Percentiles rank a stretch among this genome's conserved stretches.
Evolutionary conservation across 2,797 vertebrate genomes (phyloP).

Genomic region (Emydoidea blandingii): DNA sequence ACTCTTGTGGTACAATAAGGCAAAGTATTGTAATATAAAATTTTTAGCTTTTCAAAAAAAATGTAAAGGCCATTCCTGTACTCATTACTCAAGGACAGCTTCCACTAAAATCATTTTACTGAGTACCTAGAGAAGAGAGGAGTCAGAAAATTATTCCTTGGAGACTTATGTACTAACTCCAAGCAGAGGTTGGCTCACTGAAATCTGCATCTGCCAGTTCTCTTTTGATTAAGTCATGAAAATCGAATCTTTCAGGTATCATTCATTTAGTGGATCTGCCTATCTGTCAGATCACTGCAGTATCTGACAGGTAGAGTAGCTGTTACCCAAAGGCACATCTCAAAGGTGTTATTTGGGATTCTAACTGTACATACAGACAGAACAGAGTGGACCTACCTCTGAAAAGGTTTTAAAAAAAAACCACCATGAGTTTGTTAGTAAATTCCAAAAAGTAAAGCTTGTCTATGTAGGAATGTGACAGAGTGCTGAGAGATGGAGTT

Average conservation of each 20-base stretch:
- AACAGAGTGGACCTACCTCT: background rate
- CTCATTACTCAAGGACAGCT: background rate
- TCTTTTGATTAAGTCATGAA: background rate
- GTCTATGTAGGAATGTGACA: background rate
- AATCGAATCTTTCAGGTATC: background rate
- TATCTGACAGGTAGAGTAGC: no score
- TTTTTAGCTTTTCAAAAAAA: background rate
- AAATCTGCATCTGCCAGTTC: background rate
- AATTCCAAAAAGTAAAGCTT: background rate
- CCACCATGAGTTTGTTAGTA: background rate
- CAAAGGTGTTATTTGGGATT: background rate
- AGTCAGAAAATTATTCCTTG: background rate
- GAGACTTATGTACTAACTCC: background rate
- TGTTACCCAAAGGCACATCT: background rate
- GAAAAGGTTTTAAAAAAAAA: background rate
- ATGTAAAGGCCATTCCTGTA: background rate
- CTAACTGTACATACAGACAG: background rate
- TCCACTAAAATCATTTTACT: background rate
- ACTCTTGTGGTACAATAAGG: background rate
- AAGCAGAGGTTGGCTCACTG: background rate
- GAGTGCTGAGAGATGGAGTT: background rate
- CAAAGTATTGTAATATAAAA: background rate
- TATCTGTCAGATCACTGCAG: background rate
- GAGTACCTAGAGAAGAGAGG: background rate
- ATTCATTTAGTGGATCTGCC: background rate